A percentile compares a stretch with the other conserved stretches of the same genome.
These are phyloP conservation scores for Ganaspis sp. DNA, from an alignment of 1,140 invertebrate genomes.

Conservation along the genomic window DNA sequence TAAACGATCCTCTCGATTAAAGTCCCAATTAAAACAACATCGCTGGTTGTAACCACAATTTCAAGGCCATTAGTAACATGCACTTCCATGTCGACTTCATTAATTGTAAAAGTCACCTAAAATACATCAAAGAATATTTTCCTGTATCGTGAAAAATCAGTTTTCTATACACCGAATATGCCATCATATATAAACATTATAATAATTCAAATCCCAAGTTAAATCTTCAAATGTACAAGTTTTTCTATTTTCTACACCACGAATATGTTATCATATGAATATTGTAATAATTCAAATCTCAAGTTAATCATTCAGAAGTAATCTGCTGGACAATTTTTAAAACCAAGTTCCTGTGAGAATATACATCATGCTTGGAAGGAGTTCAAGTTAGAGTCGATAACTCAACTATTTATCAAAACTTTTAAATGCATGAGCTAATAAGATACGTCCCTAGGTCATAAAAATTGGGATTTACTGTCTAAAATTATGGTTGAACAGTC, in stretches of 20 bases:
- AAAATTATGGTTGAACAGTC: constrained; percentile 1
- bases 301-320: no score
- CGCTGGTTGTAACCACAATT: constrained; percentile 3
- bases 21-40: constrained; percentile 30
- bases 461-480: neutral
- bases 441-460: neutral
- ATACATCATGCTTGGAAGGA: no score
- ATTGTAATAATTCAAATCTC: no score
- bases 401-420: neutral
- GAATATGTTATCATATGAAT: no score
- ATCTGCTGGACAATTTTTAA: no score
- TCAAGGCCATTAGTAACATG: constrained; percentile 15
- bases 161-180: no score
- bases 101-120: neutral
- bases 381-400: neutral
- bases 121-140: neutral
- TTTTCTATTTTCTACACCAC: no score
- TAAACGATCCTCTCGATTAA: constrained; percentile 43
- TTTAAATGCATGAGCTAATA: neutral
- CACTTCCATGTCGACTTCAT: constrained; percentile 4
- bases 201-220: no score
- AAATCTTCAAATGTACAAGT: no score
- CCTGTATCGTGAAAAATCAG: no score
- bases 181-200: no score
- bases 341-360: no score